Evolutionary conservation across 2,797 vertebrate genomes (phyloP), one percentile per base, ranked within the genome.

Genomic region (Coccyzus lansbergi): DNA sequence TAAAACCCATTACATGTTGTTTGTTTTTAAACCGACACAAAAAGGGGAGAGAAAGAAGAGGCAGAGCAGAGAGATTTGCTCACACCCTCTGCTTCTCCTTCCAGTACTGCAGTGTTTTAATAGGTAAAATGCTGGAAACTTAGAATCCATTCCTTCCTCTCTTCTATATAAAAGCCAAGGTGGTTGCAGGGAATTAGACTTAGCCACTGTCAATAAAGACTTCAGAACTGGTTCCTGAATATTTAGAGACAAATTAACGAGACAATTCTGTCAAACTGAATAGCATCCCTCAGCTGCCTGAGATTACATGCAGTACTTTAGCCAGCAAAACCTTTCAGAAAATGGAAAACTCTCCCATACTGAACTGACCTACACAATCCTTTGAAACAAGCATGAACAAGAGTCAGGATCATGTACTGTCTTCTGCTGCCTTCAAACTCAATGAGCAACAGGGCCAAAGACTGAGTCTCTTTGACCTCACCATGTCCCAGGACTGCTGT

Each of bases 1-100:
- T 88, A 95, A 97, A 92, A 92, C 33, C 29, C 51, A 86, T 68
- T 75, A 19, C 42, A 33, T 46, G 16, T 58, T 85, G 13, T 60
- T 82, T 74, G 15, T 17, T 93, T 95, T 78, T 31, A 94, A 95
- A 91, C 80, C 62, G 8, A 78, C 71, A 49, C 10, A 9, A 63
- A 9, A 7, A 9, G 10, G 10, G 28, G 10, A 5, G 2, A 26
- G 2, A 53, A 22, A 58, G 4, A 34, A 29, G 5, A 69, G 20
- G 13, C 4, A 48, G 13, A 52, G 20, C 17, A 33, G 10, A 34
- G 2, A 26, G 13, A 36, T 28, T 58, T 70, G 7, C 6, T 20
- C 33, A 28, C 26, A 6, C 0, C 6, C 5, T 5, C 7, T 7
- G 0, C 2, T 38, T 75, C 16, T 88, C 19, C 34, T 83, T 55